Conservation (phyloP, 2,888 invertebrate genomes). For the Standfussiana lucernea region DNA sequence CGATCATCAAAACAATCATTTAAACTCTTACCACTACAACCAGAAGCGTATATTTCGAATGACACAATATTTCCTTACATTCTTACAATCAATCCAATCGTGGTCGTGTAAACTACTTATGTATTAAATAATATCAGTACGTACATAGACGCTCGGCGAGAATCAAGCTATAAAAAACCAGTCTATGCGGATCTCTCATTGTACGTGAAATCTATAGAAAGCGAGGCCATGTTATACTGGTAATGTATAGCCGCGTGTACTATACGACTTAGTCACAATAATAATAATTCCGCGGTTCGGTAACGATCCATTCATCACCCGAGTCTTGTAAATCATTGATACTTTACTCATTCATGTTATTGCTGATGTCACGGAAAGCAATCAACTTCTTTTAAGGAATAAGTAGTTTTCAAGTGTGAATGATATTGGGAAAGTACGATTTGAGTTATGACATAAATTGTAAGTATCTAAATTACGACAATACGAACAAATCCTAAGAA, state of each 20-base stretch:
- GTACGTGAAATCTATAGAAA: too few relatives aligned
- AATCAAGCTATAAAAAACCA: too few relatives aligned
- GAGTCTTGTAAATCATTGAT: conserved; percentile 35
- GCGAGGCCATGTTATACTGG: too few relatives aligned
- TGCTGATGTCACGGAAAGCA: conserved; percentile 36
- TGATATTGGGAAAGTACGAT: conserved; percentile 29
- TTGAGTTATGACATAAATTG: background rate
- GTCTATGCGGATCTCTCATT: too few relatives aligned
- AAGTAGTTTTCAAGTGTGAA: background rate
- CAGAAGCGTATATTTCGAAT: conserved; percentile 8
- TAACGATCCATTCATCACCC: conserved; percentile 34
- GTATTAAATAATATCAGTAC: conserved; percentile 22
- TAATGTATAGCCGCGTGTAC: too few relatives aligned
- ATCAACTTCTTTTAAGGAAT: conserved; percentile 8
- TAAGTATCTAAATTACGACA: background rate
- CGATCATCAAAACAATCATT: background rate
- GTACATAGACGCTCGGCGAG: too few relatives aligned
- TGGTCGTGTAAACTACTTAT: background rate
- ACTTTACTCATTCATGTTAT: conserved; percentile 21
- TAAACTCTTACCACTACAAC: background rate
- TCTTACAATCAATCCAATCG: too few relatives aligned
- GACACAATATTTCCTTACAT: background rate
- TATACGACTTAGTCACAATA: too few relatives aligned
- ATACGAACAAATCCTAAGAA: background rate
- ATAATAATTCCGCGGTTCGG: conserved; percentile 13